Evolutionary conservation across 2,797 vertebrate species (phyloP).

Genomic region (Diplodus puntazzo): DNA sequence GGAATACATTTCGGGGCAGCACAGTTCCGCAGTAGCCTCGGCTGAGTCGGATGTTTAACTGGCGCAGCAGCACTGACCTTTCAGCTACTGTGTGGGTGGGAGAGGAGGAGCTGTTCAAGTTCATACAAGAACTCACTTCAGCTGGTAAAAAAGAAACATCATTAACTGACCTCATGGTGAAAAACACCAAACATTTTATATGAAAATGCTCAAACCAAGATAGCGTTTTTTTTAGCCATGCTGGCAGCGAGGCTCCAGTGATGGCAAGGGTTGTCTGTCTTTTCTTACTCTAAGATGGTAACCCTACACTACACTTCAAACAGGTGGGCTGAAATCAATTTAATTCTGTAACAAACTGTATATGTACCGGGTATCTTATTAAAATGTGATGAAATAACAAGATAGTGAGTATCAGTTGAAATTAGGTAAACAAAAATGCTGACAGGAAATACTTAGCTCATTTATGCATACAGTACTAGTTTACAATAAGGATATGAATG

Average conservation of each 20-base stretch:
- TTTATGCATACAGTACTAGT: too few species aligned
- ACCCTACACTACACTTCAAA: too few species aligned
- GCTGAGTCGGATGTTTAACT: constrained; percentile 10
- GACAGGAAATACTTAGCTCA: too few species aligned
- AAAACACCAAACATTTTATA: neutral
- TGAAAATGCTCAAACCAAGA: neutral
- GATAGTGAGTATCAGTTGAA: too few species aligned
- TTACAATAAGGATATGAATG: too few species aligned
- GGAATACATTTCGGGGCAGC: constrained; percentile 29
- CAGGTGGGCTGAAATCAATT: too few species aligned
- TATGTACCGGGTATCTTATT: too few species aligned
- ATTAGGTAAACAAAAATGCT: too few species aligned
- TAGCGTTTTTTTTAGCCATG: neutral
- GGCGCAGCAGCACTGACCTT: constrained; percentile 48
- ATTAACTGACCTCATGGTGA: neutral
- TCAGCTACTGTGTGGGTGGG: constrained; percentile 29
- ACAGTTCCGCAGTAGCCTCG: neutral
- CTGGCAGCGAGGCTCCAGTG: neutral
- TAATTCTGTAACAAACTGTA: too few species aligned
- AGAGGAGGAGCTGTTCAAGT: constrained; percentile 26
- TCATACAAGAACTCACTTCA: constrained; percentile 28
- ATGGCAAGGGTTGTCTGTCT: neutral
- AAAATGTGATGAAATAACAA: too few species aligned
- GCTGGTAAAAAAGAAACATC: constrained; percentile 4
- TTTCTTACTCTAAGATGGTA: too few species aligned